Conservation (phyloP, 2,113 vertebrate genomes). For the Hydrolagus affinis region DNA sequence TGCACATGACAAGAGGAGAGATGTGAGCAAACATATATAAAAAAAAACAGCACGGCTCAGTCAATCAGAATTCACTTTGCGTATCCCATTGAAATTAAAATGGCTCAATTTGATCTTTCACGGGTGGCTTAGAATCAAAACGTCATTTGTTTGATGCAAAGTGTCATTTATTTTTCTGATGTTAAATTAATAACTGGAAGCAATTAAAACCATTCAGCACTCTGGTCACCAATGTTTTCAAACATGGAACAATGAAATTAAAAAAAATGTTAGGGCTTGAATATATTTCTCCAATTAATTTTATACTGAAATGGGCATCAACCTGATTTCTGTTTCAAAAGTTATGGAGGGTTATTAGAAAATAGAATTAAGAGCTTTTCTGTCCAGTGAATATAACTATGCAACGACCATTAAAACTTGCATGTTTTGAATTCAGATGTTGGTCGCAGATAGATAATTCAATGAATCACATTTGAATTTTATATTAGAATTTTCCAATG, state of each 20-base stretch:
- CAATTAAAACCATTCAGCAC: not conserved
- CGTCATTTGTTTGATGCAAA: not conserved
- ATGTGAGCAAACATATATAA: not conserved
- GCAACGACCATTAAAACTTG: not conserved
- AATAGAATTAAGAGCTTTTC: too few species aligned
- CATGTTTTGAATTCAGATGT: too few species aligned
- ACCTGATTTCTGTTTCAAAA: not conserved
- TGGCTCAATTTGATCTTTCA: not conserved
- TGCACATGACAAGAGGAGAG: constrained; percentile 39
- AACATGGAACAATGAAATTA: not conserved
- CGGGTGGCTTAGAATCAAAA: not conserved
- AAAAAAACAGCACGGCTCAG: not conserved
- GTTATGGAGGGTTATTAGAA: too few species aligned
- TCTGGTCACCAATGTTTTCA: not conserved
- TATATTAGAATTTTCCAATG: too few species aligned
- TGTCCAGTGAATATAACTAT: not conserved
- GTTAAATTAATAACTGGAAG: not conserved
- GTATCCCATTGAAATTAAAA: not conserved
- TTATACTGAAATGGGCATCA: not conserved
- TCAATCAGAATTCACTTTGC: not conserved
- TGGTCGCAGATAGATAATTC: too few species aligned
- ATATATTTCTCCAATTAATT: not conserved
- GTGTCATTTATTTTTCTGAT: not conserved
- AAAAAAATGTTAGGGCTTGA: not conserved
- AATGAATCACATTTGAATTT: too few species aligned